A percentile compares a stretch with the other conserved stretches of the same genome.
These are phyloP conservation scores for Bicyclus anynana DNA, from an alignment of 1,140 invertebrate species.

Conservation along the genomic window DNA sequence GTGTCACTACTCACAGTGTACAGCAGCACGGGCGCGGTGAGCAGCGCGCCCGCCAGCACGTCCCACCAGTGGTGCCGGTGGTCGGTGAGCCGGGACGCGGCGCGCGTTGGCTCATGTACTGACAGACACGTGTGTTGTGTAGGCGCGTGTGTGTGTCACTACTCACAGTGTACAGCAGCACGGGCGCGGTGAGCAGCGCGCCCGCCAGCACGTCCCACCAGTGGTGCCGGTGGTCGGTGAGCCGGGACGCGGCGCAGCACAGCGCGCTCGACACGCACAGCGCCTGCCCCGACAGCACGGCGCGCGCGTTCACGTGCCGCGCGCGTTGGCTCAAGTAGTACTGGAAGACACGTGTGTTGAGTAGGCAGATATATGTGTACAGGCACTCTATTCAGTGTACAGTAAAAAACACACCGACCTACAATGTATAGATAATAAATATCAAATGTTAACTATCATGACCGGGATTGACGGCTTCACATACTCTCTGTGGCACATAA, in stretches of 20 bases:
- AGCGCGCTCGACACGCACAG: constrained; percentile 20
- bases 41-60: too few relatives aligned
- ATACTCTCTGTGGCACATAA: too few relatives aligned
- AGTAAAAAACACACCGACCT: too few relatives aligned
- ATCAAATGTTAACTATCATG: too few relatives aligned
- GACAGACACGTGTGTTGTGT: too few relatives aligned
- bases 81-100: constrained; percentile 81
- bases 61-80: too few relatives aligned
- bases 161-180: constrained; percentile 52
- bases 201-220: constrained; percentile 88
- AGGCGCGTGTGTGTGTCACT: too few relatives aligned
- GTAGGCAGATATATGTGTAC: too few relatives aligned
- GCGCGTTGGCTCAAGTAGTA: constrained; percentile 47
- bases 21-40: background rate
- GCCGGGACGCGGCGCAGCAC: constrained; percentile 76
- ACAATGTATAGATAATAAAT: too few relatives aligned
- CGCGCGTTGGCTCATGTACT: constrained; percentile 46
- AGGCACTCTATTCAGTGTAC: too few relatives aligned
- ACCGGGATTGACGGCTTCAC: too few relatives aligned
- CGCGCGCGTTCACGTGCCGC: background rate
- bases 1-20: too few relatives aligned
- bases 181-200: constrained; percentile 65
- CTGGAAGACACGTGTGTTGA: constrained; percentile 38
- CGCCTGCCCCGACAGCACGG: constrained; percentile 14
- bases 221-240: constrained; percentile 84